Evolutionary conservation across 1,140 invertebrate genomes (phyloP), one percentile per base, ranked within the genome.

Genomic region (Drosophila subpulchrella): DNA sequence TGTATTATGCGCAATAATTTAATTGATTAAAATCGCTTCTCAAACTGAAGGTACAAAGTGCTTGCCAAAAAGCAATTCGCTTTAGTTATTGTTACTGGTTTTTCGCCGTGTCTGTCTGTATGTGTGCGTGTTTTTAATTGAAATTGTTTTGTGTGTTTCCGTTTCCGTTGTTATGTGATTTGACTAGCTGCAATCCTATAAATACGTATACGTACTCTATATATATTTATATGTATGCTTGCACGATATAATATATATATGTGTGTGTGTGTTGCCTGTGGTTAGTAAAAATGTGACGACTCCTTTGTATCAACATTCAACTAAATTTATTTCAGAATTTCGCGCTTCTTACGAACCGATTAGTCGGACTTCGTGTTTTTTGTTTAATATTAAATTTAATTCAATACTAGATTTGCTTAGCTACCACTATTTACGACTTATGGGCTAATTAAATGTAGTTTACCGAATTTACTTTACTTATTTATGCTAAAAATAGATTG

Each of bases 301-400:
- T 81, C 60, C 41, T 53, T 70, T 60, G 42, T 54, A 56, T 65
- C 79, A 70, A 86, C 83, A 79, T 83, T 79, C 57, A 88, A 86
- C 72, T 86, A 86, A 86, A 83, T 83, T 83, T 88, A 86, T 79
- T 88, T 88, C 83, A 88, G 83, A 88, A 88, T 88, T 89, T 88
- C 68, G 80, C 83, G 83, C 83, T 88, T 88, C 51, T 41, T 59
- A 73, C 70, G 61, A 77, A 30, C 84, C 73, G 71, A 74, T 59
- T 71, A 66, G 73, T 77, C 50, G 61, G 73, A 24, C n/a, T 27
- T 84, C 55, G 38, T 60, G 48, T 53, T 65, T 39, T 57, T 38
- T 74, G 42, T 47, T 76, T 72, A 50, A 36, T 62, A 36, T 55
- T 79, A 53, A 51, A 53, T 68, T 82, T 51, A 48, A 63, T 72